Conservation (phyloP, 1,140 invertebrate genomes). For the Tetramorium alpestre region DNA sequence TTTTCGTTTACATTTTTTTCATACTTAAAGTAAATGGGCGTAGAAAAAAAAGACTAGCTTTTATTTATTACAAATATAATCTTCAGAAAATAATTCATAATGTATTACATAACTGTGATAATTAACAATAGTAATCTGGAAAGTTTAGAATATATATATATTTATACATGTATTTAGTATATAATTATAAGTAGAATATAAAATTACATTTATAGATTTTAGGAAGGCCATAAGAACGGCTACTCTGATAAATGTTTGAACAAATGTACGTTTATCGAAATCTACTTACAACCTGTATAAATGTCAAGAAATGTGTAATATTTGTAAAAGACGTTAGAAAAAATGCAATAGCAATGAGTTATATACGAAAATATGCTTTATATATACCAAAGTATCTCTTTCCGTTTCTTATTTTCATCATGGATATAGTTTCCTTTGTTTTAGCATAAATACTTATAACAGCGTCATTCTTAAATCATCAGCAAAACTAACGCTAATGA, state of each 20-base stretch:
- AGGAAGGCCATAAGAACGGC: constrained; percentile 9
- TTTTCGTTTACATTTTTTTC: not conserved
- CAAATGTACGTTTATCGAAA: not conserved
- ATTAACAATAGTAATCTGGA: not conserved
- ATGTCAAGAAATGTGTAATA: not conserved
- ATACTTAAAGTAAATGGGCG: constrained; percentile 23
- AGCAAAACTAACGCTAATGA: not conserved
- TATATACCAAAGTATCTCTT: not conserved
- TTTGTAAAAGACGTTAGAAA: constrained; percentile 14
- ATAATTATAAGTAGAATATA: constrained; percentile 22
- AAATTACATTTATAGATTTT: constrained; percentile 24
- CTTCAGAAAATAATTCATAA: constrained; percentile 48
- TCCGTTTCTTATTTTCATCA: constrained; percentile 1
- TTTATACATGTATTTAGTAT: not conserved
- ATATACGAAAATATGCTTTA: constrained; percentile 22
- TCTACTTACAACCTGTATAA: not conserved
- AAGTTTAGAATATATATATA: not conserved
- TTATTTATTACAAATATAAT: constrained; percentile 50
- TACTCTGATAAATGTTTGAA: not conserved
- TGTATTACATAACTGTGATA: constrained; percentile 42
- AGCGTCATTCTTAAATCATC: not conserved
- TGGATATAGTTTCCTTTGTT: not conserved
- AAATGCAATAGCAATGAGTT: constrained; percentile 26
- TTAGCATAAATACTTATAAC: constrained; percentile 1
- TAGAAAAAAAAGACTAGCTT: constrained; percentile 31